Evolutionary conservation across 2,888 invertebrate genomes (phyloP).

Genomic region (Mesorhabditis spiculigera): DNA sequence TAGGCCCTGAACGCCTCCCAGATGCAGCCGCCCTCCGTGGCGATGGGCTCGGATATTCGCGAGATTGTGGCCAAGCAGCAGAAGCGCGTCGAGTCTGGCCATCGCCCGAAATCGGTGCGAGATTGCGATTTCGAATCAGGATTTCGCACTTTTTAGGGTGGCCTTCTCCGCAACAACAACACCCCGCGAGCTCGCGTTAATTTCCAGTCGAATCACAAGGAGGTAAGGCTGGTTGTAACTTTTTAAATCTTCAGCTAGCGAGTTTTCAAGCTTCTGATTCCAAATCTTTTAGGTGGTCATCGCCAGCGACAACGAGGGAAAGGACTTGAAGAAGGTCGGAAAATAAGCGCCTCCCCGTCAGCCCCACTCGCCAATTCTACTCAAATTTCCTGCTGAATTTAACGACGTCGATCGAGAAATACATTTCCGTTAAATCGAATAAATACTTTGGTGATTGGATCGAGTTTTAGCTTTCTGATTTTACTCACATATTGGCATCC

Average conservation of each 20-base stretch:
- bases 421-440: too few species aligned
- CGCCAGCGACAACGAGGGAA: slow-evolving; percentile 20
- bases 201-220: background rate
- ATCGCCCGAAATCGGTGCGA: background rate
- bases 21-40: slow-evolving; percentile 23
- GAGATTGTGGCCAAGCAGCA: slow-evolving; percentile 20
- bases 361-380: too few species aligned
- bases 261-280: background rate
- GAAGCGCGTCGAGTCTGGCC: slow-evolving; percentile 7
- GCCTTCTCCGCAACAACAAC: background rate
- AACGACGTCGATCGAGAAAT: too few species aligned
- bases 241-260: background rate
- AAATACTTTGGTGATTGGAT: too few species aligned
- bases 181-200: background rate
- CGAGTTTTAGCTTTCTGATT: too few species aligned
- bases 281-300: slow-evolving; percentile 11
- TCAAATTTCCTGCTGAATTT: too few species aligned
- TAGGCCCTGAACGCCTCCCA: slow-evolving; percentile 16
- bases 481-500: background rate
- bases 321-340: slow-evolving; percentile 12
- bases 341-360: too few species aligned
- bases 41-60: slow-evolving; percentile 20
- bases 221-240: background rate
- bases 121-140: too few species aligned
- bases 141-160: background rate